Base-by-base conservation (phyloP, 2,113 vertebrate species). In the Cebidichthys violaceus region DNA sequence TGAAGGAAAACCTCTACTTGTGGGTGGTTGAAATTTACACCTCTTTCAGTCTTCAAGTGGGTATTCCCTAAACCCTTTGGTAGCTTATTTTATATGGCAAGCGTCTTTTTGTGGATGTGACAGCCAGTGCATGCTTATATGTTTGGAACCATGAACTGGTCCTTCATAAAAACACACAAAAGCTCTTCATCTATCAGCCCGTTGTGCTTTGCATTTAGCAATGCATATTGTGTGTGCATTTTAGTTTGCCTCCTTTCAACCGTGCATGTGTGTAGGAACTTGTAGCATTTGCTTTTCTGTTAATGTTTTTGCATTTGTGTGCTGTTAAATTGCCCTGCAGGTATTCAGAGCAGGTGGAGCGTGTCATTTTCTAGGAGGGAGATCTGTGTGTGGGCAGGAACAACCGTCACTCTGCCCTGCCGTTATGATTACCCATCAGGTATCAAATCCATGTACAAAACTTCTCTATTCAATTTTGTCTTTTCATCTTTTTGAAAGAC, bases 371-470 rank as follows among this genome's bases (percentile, higher is more conserved):
- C 95, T 1, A 87, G 94, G 57, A 93, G 77, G 52, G 92, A 95
- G 62, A 94, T 95, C 76, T 96, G 95, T 70, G 93, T 94, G 82
- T 96, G 95, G 95, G 89, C 93, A 17, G 94, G 95, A 54, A 95
- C 94, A 1, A 94, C 93, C 6, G 92, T 95, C 59, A 95, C 93
- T 9, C 88, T 96, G 81, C 94, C 95, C 50, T 96, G 95, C 41
- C 92, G 90, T 3, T 95, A 94, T 77, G 94, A 95, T 73, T 93
- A 95, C 81, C 95, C 95, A 39, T 88, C 93, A 73, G 92, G 93
- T 94, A 89, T 77, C 17, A 35, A 3, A 67, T 2, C 47, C 79
- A 6, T 35, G 0, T 5, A 13, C 62, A 50, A 45, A 37, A 0
- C 31, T n/a, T 57, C 10, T 9, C 2, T 39, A 1, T 39, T 39